Evolutionary conservation across 2,113 vertebrate species (phyloP).

Genomic region (Loxodonta africana): DNA sequence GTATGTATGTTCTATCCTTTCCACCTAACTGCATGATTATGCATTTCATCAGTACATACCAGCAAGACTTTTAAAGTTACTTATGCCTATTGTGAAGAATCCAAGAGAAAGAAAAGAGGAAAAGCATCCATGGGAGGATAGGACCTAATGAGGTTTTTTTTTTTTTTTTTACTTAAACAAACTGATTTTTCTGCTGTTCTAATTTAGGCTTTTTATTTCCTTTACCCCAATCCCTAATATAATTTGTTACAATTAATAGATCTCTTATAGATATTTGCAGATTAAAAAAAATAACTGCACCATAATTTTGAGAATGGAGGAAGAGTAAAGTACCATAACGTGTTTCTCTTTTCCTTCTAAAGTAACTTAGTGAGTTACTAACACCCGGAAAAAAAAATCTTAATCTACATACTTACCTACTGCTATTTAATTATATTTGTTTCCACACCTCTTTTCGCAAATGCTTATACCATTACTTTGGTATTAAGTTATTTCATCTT

Average conservation of each 20-base stretch:
- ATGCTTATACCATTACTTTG: neutral
- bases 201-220: conserved; percentile 48
- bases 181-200: conserved; percentile 32
- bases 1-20: neutral
- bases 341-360: conserved; percentile 10
- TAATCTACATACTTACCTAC: neutral
- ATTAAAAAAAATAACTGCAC: neutral
- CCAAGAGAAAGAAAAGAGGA: neutral
- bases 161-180: conserved; percentile 56
- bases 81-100: conserved; percentile 3
- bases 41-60: conserved; percentile 4
- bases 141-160: neutral
- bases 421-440: conserved; percentile 29
- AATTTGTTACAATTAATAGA: conserved; percentile 51
- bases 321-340: neutral
- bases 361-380: neutral
- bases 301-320: conserved; percentile 27
- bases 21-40: neutral
- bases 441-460: neutral
- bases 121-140: neutral
- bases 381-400: neutral
- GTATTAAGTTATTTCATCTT: neutral
- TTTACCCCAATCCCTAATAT: conserved; percentile 41
- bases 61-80: conserved; percentile 20
- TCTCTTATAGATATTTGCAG: neutral